Evolutionary conservation across 2,888 invertebrate species (phyloP).

Genomic region (Cephus runcator): DNA sequence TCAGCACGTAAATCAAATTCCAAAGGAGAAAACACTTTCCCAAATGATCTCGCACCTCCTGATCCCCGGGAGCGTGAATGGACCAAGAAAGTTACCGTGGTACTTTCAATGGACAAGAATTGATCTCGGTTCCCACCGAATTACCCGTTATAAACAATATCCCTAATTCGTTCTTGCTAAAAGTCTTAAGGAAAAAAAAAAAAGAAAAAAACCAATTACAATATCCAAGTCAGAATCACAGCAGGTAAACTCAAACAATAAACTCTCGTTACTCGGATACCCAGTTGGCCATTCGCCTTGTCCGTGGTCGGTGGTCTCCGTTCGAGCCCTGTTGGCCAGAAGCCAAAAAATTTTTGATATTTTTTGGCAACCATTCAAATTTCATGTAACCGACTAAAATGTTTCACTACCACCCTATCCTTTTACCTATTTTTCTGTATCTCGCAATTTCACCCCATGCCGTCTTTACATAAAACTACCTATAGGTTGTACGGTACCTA

Average conservation of each 20-base stretch:
- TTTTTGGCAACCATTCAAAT: slow-evolving; percentile 56
- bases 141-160: no score
- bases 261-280: slow-evolving; percentile 51
- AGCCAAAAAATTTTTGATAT: slow-evolving; percentile 59
- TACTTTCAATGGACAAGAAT: no score
- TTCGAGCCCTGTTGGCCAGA: slow-evolving; percentile 39
- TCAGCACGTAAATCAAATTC: background rate
- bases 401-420: slow-evolving; percentile 38
- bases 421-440: background rate
- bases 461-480: background rate
- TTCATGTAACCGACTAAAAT: slow-evolving; percentile 55
- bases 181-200: background rate
- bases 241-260: slow-evolving; percentile 44
- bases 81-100: background rate
- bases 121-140: no score
- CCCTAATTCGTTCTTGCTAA: background rate
- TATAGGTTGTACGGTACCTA: no score
- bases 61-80: background rate
- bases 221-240: slow-evolving; percentile 28
- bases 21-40: background rate
- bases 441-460: background rate
- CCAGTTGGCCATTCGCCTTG: slow-evolving; percentile 38
- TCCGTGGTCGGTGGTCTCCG: slow-evolving; percentile 44
- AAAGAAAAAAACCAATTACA: slow-evolving; percentile 1
- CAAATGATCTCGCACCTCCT: background rate